A percentile compares a stretch with the other conserved stretches of the same genome.
Evolutionary conservation across 2,797 vertebrate species (phyloP).

Genomic region (Schizopygopsis pylzovi): DNA sequence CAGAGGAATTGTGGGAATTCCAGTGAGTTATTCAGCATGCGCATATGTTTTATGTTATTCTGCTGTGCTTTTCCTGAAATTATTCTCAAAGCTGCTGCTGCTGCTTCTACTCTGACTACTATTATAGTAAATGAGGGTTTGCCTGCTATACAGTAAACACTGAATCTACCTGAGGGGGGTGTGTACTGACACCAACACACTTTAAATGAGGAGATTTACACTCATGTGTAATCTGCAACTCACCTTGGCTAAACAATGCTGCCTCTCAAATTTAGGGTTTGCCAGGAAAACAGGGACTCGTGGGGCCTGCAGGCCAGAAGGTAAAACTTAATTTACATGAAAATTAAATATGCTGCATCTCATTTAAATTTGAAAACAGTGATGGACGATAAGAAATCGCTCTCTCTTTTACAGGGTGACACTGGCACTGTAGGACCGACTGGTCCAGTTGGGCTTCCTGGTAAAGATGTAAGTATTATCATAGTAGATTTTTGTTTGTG

Average conservation of each 20-base stretch:
- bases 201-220: background rate
- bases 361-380: background rate
- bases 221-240: conserved; percentile 1
- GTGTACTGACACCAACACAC: background rate
- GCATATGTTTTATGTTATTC: background rate
- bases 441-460: conserved; percentile 77
- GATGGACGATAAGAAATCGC: background rate
- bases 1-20: conserved; percentile 82
- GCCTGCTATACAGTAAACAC: background rate
- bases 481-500: background rate
- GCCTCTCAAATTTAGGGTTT: conserved; percentile 72
- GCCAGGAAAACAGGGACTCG: conserved; percentile 77
- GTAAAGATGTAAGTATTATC: conserved; percentile 74
- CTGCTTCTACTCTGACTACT: background rate
- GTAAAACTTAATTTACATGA: conserved; percentile 62
- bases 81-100: background rate
- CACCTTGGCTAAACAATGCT: conserved; percentile 1
- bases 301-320: conserved; percentile 75
- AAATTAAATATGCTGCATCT: background rate
- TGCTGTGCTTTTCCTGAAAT: background rate
- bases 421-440: conserved; percentile 70
- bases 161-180: background rate
- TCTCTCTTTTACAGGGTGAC: conserved; percentile 71
- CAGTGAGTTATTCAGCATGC: conserved; percentile 71
- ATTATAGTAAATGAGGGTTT: background rate